A percentile compares a stretch with the other conserved stretches of the same genome.
Evolutionary conservation across 2,113 vertebrate genomes (phyloP).

Genomic region (Prunella fulvescens): DNA sequence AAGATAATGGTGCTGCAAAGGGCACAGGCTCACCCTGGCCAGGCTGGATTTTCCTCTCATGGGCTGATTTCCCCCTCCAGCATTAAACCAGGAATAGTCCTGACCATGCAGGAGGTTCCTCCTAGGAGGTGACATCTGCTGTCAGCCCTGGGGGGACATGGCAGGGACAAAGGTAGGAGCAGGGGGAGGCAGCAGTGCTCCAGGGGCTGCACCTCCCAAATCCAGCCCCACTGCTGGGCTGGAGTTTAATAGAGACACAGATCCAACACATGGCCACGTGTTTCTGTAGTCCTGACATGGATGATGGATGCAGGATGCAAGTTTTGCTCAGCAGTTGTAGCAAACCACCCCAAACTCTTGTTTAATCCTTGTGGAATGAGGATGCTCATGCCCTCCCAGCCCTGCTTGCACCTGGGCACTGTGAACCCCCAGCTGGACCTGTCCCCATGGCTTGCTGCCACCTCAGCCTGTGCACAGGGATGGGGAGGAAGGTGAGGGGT

Average conservation of each 20-base stretch:
- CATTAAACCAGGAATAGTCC: neutral
- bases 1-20: neutral
- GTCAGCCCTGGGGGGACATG: fast-evolving
- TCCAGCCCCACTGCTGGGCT: neutral
- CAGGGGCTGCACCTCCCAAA: neutral
- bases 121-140: neutral
- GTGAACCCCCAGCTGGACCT: neutral
- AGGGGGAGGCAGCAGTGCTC: neutral
- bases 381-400: fast-evolving
- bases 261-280: neutral
- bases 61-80: neutral
- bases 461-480: neutral
- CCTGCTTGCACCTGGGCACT: neutral
- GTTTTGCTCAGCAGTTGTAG: neutral
- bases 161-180: neutral
- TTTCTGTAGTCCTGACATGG: neutral
- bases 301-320: fast-evolving
- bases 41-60: neutral
- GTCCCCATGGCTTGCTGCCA: neutral
- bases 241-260: neutral
- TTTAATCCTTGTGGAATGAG: neutral
- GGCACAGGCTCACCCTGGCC: neutral
- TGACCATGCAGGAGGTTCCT: neutral
- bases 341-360: neutral
- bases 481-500: neutral